These are phyloP conservation scores for Apis laboriosa DNA, from an alignment of 1,140 invertebrate species.

Conservation along the genomic window DNA sequence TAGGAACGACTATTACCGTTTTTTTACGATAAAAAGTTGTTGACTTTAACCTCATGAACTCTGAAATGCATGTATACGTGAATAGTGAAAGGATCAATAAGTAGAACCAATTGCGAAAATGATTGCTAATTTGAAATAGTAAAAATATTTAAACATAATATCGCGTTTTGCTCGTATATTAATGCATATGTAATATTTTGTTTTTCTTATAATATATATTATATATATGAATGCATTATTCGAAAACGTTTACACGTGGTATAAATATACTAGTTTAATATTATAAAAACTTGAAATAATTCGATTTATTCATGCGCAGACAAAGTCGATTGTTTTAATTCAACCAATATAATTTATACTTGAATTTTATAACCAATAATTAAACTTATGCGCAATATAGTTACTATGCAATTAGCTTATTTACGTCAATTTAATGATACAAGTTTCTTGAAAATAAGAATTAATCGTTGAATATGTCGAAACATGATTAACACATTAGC, in stretches of 20 bases:
- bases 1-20: background rate
- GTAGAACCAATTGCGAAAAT: slow-evolving; percentile 55
- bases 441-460: background rate
- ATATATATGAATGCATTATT: background rate
- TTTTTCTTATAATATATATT: background rate
- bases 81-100: slow-evolving; percentile 61
- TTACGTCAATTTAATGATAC: slow-evolving; percentile 2
- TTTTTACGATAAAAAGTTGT: slow-evolving; percentile 33
- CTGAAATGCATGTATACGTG: slow-evolving; percentile 32
- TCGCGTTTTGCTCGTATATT: background rate
- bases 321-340: slow-evolving; percentile 24
- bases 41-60: slow-evolving; percentile 61
- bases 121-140: slow-evolving; percentile 19
- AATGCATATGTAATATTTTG: background rate
- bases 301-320: background rate
- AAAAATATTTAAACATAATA: background rate
- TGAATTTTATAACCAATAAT: background rate
- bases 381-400: background rate
- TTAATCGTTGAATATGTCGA: too few species aligned
- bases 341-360: slow-evolving; percentile 29
- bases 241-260: background rate
- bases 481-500: too few species aligned
- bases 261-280: background rate
- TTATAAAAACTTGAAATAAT: slow-evolving; percentile 26
- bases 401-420: background rate